Conservation (phyloP, 2,113 vertebrate genomes). For the Hydropotes inermis region DNA sequence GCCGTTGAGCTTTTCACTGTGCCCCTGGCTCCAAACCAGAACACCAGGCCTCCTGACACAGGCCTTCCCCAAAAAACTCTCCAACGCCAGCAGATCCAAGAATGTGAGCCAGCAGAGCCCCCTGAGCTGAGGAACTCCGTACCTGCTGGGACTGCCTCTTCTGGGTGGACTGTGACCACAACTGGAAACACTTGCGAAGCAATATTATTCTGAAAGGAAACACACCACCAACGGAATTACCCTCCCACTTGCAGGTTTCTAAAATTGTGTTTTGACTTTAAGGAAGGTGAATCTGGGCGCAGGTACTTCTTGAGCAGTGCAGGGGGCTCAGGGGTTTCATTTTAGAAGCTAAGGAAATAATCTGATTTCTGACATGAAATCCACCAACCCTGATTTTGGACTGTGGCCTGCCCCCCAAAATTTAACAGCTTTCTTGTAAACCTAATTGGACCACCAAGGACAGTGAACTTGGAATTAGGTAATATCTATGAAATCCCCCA, state of each 20-base stretch:
- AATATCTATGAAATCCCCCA: background rate
- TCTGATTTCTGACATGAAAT: background rate
- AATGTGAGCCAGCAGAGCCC: background rate
- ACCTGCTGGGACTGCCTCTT: conserved; percentile 60
- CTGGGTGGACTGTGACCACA: conserved; percentile 52
- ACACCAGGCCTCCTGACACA: background rate
- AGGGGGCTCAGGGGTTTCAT: background rate
- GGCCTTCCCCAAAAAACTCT: background rate
- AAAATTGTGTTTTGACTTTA: background rate
- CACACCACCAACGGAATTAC: background rate
- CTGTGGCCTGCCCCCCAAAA: background rate
- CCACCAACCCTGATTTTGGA: background rate
- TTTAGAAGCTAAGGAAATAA: background rate
- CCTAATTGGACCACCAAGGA: background rate
- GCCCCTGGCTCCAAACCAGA: background rate
- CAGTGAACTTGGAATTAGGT: background rate
- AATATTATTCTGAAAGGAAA: conserved; percentile 59
- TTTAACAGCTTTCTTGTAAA: background rate
- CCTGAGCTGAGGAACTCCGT: background rate
- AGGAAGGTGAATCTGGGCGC: background rate
- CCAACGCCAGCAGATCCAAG: background rate
- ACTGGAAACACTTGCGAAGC: conserved; percentile 74
- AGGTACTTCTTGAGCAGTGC: background rate
- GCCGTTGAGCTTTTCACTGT: background rate
- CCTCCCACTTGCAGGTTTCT: background rate